phyloP scores from a whole-genome alignment of 2,113 vertebrate species.

The Dipodomys ordii region DNA sequence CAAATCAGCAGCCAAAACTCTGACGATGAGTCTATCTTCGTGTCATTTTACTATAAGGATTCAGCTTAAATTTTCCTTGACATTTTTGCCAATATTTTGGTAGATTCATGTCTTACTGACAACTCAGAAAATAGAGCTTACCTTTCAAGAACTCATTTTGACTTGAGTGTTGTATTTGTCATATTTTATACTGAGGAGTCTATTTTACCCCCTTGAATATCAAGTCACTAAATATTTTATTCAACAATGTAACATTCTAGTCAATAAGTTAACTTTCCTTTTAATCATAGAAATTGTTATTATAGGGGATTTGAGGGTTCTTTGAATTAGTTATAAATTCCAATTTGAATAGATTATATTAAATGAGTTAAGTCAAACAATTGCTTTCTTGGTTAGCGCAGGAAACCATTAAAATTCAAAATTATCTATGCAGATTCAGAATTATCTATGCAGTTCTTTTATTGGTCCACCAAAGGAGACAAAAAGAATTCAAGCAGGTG shows the following conservation, averaged over 20 bases:
- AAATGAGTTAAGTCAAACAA: background rate
- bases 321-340: background rate
- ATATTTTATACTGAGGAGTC: background rate
- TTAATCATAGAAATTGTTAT: background rate
- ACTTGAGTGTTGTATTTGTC: background rate
- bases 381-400: background rate
- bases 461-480: background rate
- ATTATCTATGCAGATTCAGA: background rate
- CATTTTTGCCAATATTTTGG: background rate
- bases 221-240: background rate
- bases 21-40: background rate
- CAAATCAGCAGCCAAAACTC: background rate
- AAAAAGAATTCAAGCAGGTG: background rate
- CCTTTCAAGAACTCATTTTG: background rate
- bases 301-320: background rate
- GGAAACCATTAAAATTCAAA: background rate
- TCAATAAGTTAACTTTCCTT: background rate
- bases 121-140: background rate
- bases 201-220: background rate
- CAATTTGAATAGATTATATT: too few relatives aligned
- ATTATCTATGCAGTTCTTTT: background rate
- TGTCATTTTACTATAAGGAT: slow-evolving; percentile 13
- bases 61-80: background rate
- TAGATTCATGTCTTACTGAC: background rate
- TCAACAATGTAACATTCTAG: background rate